Percentiles rank a stretch among this genome's conserved stretches.
Evolutionary conservation across 2,797 vertebrate genomes (phyloP).

Genomic region (Serranus cabrilla): DNA sequence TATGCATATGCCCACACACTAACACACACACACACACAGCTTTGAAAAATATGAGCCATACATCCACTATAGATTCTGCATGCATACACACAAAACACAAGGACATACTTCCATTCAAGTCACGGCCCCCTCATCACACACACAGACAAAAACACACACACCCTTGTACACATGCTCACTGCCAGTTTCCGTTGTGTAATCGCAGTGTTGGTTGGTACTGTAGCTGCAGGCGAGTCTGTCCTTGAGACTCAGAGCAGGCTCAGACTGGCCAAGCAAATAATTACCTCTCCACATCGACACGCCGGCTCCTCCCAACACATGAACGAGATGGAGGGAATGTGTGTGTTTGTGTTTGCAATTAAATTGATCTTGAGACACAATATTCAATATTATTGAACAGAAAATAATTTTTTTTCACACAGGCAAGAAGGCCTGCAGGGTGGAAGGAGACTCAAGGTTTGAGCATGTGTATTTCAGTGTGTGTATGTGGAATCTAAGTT

Average conservation of each 20-base stretch:
- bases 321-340: slow-evolving; percentile 11
- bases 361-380: slow-evolving; percentile 46
- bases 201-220: slow-evolving; percentile 45
- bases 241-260: slow-evolving; percentile 74
- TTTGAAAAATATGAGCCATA: slow-evolving; percentile 29
- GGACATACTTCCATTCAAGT: slow-evolving; percentile 53
- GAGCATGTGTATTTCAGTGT: background rate
- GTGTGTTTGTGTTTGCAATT: slow-evolving; percentile 30
- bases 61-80: slow-evolving; percentile 46
- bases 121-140: slow-evolving; percentile 33
- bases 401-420: slow-evolving; percentile 57
- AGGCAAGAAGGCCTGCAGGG: slow-evolving; percentile 5
- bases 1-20: slow-evolving; percentile 12
- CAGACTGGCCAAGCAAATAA: slow-evolving; percentile 83
- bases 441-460: background rate
- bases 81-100: slow-evolving; percentile 55
- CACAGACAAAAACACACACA: slow-evolving; percentile 23
- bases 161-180: slow-evolving; percentile 6
- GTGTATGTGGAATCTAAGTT: background rate
- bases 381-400: slow-evolving; percentile 37
- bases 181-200: slow-evolving; percentile 57
- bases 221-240: slow-evolving; percentile 67
- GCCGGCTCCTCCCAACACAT: slow-evolving; percentile 41
- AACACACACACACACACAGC: background rate
- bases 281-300: slow-evolving; percentile 72